phyloP scores from a whole-genome alignment of 2,888 invertebrate species.

The Chironomus riparius region DNA sequence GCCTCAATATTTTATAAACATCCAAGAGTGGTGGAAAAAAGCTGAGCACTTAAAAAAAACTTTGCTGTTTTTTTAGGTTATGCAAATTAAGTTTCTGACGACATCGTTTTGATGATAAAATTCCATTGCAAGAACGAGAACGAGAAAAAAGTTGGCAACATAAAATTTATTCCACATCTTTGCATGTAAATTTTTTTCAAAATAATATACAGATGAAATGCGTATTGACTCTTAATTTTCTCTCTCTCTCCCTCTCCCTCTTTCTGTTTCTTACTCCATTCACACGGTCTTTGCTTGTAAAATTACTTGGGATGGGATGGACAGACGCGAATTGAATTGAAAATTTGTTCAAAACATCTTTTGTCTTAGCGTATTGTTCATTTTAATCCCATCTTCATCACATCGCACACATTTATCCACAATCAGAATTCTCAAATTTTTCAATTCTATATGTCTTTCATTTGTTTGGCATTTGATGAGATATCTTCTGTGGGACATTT shows the following conservation, averaged over 20 bases:
- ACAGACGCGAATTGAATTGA: neutral
- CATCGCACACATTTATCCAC: neutral
- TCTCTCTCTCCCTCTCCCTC: neutral
- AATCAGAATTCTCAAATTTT: neutral
- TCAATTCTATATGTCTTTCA: neutral
- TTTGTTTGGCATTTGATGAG: neutral
- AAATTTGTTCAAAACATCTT: neutral
- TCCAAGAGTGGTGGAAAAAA: neutral
- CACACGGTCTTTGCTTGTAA: neutral
- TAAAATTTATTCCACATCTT: neutral
- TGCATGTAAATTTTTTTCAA: neutral
- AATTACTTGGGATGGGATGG: neutral
- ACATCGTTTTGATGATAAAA: constrained; percentile 4
- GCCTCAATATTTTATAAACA: neutral
- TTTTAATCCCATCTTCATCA: constrained; percentile 13
- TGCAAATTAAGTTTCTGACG: neutral
- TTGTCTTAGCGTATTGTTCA: neutral
- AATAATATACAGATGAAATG: constrained; percentile 10
- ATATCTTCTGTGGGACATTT: neutral
- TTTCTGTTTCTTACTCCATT: neutral
- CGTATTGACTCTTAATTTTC: constrained; percentile 20
- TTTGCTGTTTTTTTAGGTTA: neutral
- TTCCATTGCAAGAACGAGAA: neutral
- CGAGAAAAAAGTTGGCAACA: neutral
- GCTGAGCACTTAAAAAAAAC: neutral